Evolutionary conservation across 30 jellyfish, hydroid and myxozoan species (phyloP).

Genomic region (Aurelia aurita): DNA sequence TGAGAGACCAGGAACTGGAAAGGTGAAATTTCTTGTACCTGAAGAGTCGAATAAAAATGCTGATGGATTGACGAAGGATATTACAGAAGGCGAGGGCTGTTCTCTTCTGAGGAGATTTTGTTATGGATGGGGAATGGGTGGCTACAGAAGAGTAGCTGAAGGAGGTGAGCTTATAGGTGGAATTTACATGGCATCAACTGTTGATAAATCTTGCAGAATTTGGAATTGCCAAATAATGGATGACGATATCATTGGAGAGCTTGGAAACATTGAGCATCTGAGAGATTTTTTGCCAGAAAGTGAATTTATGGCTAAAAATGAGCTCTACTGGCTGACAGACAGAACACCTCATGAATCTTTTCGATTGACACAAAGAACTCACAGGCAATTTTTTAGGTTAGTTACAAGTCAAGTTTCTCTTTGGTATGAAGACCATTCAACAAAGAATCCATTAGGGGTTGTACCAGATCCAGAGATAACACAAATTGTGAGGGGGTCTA

Average conservation of each 20-base stretch:
- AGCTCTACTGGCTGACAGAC: conserved; percentile 80
- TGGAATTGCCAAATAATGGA: conserved; percentile 69
- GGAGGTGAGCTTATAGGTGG: conserved; percentile 52
- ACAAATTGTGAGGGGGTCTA: conserved; percentile 77
- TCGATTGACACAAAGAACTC: conserved; percentile 37
- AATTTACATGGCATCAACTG: conserved; percentile 82
- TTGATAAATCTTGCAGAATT: conserved; percentile 60
- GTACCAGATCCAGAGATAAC: conserved; percentile 80
- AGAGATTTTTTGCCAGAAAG: conserved; percentile 69
- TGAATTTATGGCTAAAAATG: conserved; percentile 52
- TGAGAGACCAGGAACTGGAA: conserved; percentile 83
- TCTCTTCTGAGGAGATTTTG: background rate
- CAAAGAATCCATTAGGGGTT: conserved; percentile 79
- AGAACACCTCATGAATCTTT: conserved; percentile 89
- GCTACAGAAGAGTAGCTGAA: background rate
- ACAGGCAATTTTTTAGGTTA: conserved; percentile 74
- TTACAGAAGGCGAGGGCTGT: background rate
- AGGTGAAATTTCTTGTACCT: background rate
- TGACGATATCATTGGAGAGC: conserved; percentile 53
- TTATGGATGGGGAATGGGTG: conserved; percentile 19
- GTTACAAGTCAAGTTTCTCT: conserved; percentile 83
- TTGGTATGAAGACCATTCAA: conserved; percentile 90
- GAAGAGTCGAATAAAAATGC: background rate
- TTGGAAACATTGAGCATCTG: conserved; percentile 80
- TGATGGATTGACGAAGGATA: conserved; percentile 1